A percentile compares a stretch with the other conserved stretches of the same genome.
phyloP scores from a whole-genome alignment of 2,797 vertebrate species.

The Sandelia bainsii region DNA sequence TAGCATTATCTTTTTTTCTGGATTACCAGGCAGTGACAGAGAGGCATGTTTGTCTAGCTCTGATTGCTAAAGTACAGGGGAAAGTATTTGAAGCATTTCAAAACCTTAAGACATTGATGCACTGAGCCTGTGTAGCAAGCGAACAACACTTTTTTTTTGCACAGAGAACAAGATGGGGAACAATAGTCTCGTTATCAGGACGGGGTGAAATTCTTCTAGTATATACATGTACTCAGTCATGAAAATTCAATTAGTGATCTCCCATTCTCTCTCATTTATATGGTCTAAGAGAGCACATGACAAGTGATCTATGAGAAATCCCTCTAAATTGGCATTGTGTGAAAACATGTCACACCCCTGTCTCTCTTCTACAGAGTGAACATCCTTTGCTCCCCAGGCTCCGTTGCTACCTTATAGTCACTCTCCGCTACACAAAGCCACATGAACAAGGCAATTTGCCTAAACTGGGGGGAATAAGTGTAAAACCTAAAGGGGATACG shows the following conservation, averaged over 20 bases:
- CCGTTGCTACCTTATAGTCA: slow-evolving; percentile 85
- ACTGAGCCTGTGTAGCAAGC: slow-evolving; percentile 47
- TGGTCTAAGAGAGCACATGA: slow-evolving; percentile 87
- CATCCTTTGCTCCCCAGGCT: slow-evolving; percentile 85
- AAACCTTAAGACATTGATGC: slow-evolving; percentile 62
- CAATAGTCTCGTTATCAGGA: slow-evolving; percentile 83
- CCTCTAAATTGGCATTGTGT: slow-evolving; percentile 87
- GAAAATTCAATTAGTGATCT: slow-evolving; percentile 87
- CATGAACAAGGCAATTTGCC: slow-evolving; percentile 85
- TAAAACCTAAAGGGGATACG: slow-evolving; percentile 86
- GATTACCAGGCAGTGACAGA: slow-evolving; percentile 75
- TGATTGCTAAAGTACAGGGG: slow-evolving; percentile 45
- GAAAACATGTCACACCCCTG: slow-evolving; percentile 87
- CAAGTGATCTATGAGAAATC: slow-evolving; percentile 86
- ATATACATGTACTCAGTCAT: slow-evolving; percentile 84
- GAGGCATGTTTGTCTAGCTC: slow-evolving; percentile 75
- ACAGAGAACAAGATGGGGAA: slow-evolving; percentile 74
- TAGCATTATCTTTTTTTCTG: slow-evolving; percentile 78
- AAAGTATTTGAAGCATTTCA: slow-evolving; percentile 56
- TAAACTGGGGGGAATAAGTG: slow-evolving; percentile 88
- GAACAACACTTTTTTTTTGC: slow-evolving; percentile 67
- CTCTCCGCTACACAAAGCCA: slow-evolving; percentile 86
- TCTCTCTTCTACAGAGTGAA: slow-evolving; percentile 86
- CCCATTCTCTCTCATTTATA: slow-evolving; percentile 86
- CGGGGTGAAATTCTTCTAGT: slow-evolving; percentile 76